Evolutionary conservation across 2,113 vertebrate species (phyloP), one percentile per base, ranked within the genome.

Genomic region (Saimiri boliviensis): DNA sequence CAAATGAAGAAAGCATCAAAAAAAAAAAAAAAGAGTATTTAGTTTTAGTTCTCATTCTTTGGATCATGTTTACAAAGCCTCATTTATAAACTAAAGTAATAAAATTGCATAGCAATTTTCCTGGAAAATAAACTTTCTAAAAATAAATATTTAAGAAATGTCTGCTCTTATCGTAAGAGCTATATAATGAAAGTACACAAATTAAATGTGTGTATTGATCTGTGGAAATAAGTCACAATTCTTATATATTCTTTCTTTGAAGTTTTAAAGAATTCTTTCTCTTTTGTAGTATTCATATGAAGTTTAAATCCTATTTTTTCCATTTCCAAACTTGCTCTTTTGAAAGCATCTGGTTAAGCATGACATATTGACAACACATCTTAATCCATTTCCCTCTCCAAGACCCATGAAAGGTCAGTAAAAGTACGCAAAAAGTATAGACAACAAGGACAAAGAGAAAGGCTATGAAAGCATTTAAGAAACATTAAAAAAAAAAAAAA

Each of bases 1-100:
- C 52, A 81, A 93, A 30, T 56, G 23, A 80, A 80, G 70, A 73
- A 89, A 68, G 73, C 6, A 32, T 42, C 9, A 73, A 14, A n/a
- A n/a, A n/a, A n/a, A n/a, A n/a, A n/a, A n/a, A n/a, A n/a, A n/a
- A n/a, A n/a, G n/a, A n/a, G n/a, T n/a, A n/a, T n/a, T n/a, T 30
- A 52, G 25, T 56, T 84, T 94, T 86, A 86, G 52, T 90, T 89
- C 37, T 70, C 42, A 56, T 88, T 89, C 73, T 94, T 84, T 84
- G 42, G 37, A 58, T 88, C 76, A 32, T 93, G 47, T 80, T 79
- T 80, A 92, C 73, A 74, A 89, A 94, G 19, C 35, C 63, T 47
- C 86, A 23, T 73, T 81, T 86, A 86, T 52, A 60, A 94, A 86
- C 71, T 81, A 40, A 27, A 92, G 37, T 13, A 58, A 66, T 68